Percentiles rank a stretch among this genome's conserved stretches.
Evolutionary conservation across 2,888 invertebrate species (phyloP).

Genomic region (Nineta flava): DNA sequence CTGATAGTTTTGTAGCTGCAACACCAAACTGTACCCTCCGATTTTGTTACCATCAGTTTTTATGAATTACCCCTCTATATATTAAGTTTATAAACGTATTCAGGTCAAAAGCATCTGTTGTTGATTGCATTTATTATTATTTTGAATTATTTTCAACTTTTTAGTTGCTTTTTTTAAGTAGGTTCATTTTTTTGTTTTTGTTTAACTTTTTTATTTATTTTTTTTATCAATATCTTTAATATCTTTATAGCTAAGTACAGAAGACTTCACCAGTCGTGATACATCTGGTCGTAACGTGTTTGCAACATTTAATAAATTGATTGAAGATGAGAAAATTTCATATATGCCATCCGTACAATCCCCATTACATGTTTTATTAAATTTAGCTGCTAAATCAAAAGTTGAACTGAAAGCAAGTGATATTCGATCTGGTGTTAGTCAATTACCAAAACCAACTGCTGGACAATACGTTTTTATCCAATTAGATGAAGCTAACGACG

Average conservation of each 20-base stretch:
- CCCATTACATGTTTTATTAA: constrained; percentile 36
- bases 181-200: too few species aligned
- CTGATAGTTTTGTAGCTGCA: too few species aligned
- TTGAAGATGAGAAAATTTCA: constrained; percentile 20
- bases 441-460: constrained; percentile 22
- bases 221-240: background rate
- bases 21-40: too few species aligned
- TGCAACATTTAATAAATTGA: constrained; percentile 24
- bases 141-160: too few species aligned
- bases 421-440: constrained; percentile 15
- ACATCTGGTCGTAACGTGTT: constrained; percentile 25
- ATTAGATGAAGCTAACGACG: constrained; percentile 39
- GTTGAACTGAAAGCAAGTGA: constrained; percentile 20
- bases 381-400: constrained; percentile 29
- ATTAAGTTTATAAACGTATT: too few species aligned
- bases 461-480: constrained; percentile 36
- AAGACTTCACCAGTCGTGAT: constrained; percentile 30
- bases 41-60: too few species aligned
- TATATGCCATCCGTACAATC: constrained; percentile 48
- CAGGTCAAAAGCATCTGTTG: too few species aligned
- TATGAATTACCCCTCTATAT: too few species aligned
- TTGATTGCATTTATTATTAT: too few species aligned
- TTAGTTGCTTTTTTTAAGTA: too few species aligned
- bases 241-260: constrained; percentile 26
- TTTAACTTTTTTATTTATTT: too few species aligned